A percentile compares a stretch with the other conserved stretches of the same genome.
These are phyloP conservation scores for Drosophila ambigua DNA, from an alignment of 1,140 invertebrate species.

Conservation along the genomic window DNA sequence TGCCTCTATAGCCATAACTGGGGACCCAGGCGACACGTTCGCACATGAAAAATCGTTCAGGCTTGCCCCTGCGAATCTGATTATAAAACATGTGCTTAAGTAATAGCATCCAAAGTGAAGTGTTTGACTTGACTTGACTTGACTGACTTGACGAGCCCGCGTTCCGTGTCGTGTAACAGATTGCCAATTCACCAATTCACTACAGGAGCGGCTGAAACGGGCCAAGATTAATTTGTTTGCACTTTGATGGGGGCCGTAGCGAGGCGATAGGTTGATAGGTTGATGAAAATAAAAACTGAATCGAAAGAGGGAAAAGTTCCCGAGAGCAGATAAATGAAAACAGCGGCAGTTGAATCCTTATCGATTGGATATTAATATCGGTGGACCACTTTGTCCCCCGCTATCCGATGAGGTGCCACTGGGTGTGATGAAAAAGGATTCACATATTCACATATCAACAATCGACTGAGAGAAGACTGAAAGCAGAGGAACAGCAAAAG, in stretches of 20 bases:
- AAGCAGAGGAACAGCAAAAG: too few species aligned
- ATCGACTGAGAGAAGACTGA: too few species aligned
- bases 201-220: conserved; percentile 17
- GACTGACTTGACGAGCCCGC: neutral
- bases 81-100: conserved; percentile 63
- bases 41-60: conserved; percentile 55
- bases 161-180: conserved; percentile 51
- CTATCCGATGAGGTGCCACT: too few species aligned
- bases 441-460: too few species aligned
- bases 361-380: neutral
- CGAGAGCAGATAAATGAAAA: neutral
- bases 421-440: too few species aligned
- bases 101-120: conserved; percentile 53
- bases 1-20: conserved; percentile 42
- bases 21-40: conserved; percentile 47
- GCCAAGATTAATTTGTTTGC: conserved; percentile 57
- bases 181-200: conserved; percentile 45
- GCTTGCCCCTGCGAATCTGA: conserved; percentile 25
- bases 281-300: conserved; percentile 41
- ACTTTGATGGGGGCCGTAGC: conserved; percentile 32
- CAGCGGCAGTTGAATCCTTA: neutral
- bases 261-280: conserved; percentile 22
- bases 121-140: conserved; percentile 27
- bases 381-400: too few species aligned
- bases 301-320: neutral